phyloP scores from a whole-genome alignment of 2,888 invertebrate species.

The Perdita meconis region DNA sequence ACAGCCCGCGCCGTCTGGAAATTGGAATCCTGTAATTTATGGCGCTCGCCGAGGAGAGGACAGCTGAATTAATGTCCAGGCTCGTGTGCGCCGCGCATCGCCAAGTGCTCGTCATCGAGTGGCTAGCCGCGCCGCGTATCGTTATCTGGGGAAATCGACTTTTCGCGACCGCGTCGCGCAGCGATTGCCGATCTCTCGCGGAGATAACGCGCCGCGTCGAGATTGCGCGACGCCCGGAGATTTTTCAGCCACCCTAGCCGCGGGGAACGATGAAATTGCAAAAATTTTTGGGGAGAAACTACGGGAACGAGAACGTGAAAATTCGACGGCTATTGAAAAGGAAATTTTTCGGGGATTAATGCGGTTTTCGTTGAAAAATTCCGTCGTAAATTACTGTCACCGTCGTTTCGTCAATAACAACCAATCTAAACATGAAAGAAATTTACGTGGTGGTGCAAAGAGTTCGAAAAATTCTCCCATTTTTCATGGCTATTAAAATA shows the following conservation, averaged over 20 bases:
- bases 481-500: too few species aligned
- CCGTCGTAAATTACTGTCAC: too few species aligned
- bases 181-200: constrained; percentile 35
- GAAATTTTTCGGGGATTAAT: too few species aligned
- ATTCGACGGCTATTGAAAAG: too few species aligned
- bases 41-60: constrained; percentile 66
- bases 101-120: constrained; percentile 23
- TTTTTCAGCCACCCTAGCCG: constrained; percentile 13
- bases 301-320: background rate
- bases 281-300: constrained; percentile 18
- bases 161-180: constrained; percentile 27
- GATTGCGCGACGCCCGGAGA: constrained; percentile 2
- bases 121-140: constrained; percentile 28
- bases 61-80: constrained; percentile 70
- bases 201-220: background rate
- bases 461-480: too few species aligned
- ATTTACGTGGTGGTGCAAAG: too few species aligned
- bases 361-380: too few species aligned
- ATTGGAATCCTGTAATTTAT: constrained; percentile 81
- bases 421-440: too few species aligned
- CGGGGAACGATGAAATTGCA: background rate
- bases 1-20: constrained; percentile 70
- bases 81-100: constrained; percentile 33
- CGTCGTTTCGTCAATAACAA: too few species aligned
- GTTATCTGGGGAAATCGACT: constrained; percentile 55